Conservation (phyloP, 1,140 invertebrate species). For the Magallana gigas region DNA sequence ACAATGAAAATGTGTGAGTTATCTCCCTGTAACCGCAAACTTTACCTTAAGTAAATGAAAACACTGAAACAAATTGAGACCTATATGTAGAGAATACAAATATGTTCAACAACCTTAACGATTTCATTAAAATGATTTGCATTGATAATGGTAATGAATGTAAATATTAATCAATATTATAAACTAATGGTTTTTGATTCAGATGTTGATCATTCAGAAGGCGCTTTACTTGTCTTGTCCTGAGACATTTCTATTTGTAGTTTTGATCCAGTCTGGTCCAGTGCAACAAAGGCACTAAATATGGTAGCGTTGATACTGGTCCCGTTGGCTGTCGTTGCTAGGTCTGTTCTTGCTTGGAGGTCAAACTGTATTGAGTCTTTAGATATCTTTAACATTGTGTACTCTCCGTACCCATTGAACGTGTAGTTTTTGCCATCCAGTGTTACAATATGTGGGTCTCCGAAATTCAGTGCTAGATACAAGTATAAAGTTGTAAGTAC, state of each 20-base stretch:
- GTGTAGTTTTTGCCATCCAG: slow-evolving; percentile 55
- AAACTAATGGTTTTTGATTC: too few species aligned
- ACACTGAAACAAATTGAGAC: background rate
- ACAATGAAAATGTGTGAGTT: too few species aligned
- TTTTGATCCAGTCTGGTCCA: slow-evolving; percentile 23
- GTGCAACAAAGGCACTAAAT: slow-evolving; percentile 59
- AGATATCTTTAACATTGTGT: slow-evolving; percentile 35
- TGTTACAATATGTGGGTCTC: slow-evolving; percentile 59
- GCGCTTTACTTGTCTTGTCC: background rate
- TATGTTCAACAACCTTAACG: background rate
- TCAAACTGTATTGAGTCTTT: slow-evolving; percentile 23
- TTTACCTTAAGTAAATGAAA: background rate
- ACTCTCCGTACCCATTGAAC: slow-evolving; percentile 57
- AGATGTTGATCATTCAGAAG: too few species aligned
- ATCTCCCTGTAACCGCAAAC: too few species aligned
- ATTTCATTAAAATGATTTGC: background rate
- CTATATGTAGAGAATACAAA: background rate
- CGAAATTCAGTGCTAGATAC: slow-evolving; percentile 36
- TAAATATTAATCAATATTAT: too few species aligned
- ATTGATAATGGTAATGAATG: background rate
- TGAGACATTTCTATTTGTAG: slow-evolving; percentile 54
- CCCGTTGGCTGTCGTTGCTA: slow-evolving; percentile 43
- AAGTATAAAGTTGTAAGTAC: too few species aligned
- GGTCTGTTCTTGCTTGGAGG: slow-evolving; percentile 53
- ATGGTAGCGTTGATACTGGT: slow-evolving; percentile 58